Conservation (phyloP, 2,113 vertebrate species). For the Uria aalge region DNA sequence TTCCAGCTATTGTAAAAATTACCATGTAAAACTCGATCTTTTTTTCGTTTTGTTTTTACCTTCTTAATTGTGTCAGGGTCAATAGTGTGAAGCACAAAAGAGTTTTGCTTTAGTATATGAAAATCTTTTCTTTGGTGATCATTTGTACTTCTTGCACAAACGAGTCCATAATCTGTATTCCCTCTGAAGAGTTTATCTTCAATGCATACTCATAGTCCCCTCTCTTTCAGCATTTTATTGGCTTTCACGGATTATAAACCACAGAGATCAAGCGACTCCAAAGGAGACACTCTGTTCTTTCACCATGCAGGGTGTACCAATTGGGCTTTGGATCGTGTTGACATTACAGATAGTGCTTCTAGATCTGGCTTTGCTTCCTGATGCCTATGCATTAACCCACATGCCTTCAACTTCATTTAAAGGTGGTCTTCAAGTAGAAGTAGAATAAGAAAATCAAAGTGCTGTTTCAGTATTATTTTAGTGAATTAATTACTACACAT, state of each 20-base stretch:
- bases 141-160: background rate
- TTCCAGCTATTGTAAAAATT: background rate
- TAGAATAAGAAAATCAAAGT: background rate
- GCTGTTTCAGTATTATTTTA: background rate
- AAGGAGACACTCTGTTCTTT: background rate
- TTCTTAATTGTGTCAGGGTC: background rate
- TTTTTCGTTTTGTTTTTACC: background rate
- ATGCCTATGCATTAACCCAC: background rate
- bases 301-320: background rate
- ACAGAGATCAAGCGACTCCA: background rate
- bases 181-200: background rate
- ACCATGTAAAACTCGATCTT: background rate
- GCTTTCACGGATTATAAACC: background rate
- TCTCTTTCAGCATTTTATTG: background rate
- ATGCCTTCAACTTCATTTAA: background rate
- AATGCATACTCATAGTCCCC: background rate
- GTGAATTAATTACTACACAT: background rate
- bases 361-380: background rate
- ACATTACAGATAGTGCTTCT: background rate
- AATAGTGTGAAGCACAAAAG: background rate
- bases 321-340: background rate
- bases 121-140: background rate
- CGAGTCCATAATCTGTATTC: background rate
- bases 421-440: background rate
- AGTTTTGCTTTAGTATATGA: background rate